Evolutionary conservation across 2,888 invertebrate species (phyloP).

Genomic region (Trichopoda pennipes): DNA sequence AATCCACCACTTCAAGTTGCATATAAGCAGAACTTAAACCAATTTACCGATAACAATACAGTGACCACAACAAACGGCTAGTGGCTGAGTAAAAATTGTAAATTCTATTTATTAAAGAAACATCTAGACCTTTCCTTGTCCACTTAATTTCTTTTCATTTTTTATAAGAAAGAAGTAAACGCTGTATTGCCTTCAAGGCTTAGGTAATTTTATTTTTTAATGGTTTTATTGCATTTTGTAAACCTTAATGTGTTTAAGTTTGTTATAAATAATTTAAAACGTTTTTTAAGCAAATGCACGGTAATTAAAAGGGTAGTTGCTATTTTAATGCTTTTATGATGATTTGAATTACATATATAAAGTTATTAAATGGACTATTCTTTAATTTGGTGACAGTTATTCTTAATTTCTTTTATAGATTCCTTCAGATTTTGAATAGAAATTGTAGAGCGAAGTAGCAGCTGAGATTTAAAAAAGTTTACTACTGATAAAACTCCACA

Average conservation of each 20-base stretch:
- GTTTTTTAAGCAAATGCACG: background rate
- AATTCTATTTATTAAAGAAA: no score
- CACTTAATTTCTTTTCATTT: background rate
- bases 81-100: background rate
- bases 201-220: background rate
- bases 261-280: slow-evolving; percentile 14
- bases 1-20: slow-evolving; percentile 3
- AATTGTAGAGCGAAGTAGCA: no score
- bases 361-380: no score
- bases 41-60: slow-evolving; percentile 21
- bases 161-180: background rate
- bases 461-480: no score
- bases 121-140: slow-evolving; percentile 1
- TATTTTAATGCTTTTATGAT: background rate
- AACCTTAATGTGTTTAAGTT: slow-evolving; percentile 6
- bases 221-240: background rate
- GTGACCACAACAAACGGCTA: background rate
- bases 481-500: no score
- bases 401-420: no score
- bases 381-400: no score
- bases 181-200: background rate
- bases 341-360: no score
- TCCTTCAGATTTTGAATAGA: no score
- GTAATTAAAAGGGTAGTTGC: background rate
- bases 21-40: slow-evolving; percentile 33